A percentile compares a stretch with the other conserved stretches of the same genome.
Evolutionary conservation across 53 echinoderm and acorn worm species (phyloP).

Genomic region (Zoroaster sp.): DNA sequence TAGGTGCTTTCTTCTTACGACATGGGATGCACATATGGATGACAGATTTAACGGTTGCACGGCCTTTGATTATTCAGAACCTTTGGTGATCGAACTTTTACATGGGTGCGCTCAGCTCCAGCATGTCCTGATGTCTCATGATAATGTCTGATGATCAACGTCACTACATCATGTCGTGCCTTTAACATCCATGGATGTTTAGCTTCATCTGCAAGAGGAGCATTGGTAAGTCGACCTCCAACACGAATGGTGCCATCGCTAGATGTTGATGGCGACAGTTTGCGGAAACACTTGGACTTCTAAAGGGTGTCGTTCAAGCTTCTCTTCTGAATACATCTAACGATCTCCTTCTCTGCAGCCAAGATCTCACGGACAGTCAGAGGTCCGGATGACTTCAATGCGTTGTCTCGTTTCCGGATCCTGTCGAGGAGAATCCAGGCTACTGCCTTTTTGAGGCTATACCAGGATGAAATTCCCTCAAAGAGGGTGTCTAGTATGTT

Average conservation of each 20-base stretch:
- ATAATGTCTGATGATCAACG: slow-evolving; percentile 20
- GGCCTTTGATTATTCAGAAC: slow-evolving; percentile 24
- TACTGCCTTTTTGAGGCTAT: no score
- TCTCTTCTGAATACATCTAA: no score
- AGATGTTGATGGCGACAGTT: no score
- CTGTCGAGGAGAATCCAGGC: no score
- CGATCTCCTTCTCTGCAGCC: background rate
- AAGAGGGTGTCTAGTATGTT: no score
- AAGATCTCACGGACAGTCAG: no score
- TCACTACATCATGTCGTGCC: background rate
- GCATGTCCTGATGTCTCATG: no score
- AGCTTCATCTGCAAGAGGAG: no score
- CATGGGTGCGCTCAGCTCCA: slow-evolving; percentile 18
- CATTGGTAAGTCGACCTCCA: no score
- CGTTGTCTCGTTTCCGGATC: no score
- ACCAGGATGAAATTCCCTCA: background rate
- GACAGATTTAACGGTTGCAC: background rate
- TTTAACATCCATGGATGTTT: background rate
- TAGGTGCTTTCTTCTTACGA: background rate
- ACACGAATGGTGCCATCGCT: no score
- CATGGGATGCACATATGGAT: slow-evolving; percentile 26
- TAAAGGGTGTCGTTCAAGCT: background rate
- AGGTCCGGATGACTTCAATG: no score
- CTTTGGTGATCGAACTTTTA: slow-evolving; percentile 11
- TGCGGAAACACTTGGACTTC: background rate